phyloP scores from a whole-genome alignment of 2,797 vertebrate genomes.

The Kryptolebias ocellatus region DNA sequence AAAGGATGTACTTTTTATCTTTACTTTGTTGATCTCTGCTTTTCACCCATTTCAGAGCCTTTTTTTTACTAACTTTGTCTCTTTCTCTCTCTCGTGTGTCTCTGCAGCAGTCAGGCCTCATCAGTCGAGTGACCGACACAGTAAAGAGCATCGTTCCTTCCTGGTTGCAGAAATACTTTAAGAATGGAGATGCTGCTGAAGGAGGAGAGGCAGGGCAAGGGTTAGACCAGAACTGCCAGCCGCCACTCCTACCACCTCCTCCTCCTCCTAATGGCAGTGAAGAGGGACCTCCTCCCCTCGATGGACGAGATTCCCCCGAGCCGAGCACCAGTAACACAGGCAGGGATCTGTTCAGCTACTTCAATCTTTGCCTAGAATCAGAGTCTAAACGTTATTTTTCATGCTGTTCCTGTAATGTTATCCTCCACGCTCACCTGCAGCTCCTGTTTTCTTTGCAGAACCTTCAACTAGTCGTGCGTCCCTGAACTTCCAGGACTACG shows the following conservation, averaged over 20 bases:
- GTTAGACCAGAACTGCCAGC: conserved; percentile 76
- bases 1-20: too few species aligned
- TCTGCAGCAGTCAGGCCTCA: conserved; percentile 87
- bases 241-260: conserved; percentile 76
- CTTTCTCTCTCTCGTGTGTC: conserved; percentile 16
- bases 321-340: conserved; percentile 89
- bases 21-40: too few species aligned
- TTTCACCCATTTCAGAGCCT: not conserved
- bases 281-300: conserved; percentile 70
- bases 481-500: conserved; percentile 88
- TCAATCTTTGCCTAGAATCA: not conserved
- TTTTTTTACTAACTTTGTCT: not conserved
- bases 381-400: not conserved
- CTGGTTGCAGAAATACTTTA: conserved; percentile 97
- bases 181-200: conserved; percentile 78
- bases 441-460: conserved; percentile 76
- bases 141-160: conserved; percentile 97
- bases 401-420: not conserved
- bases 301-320: conserved; percentile 87
- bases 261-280: conserved; percentile 83
- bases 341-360: conserved; percentile 52
- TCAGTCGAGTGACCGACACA: conserved; percentile 95
- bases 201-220: conserved; percentile 61
- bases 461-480: conserved; percentile 91
- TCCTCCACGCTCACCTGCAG: not conserved